Percentiles rank a stretch among this genome's conserved stretches.
Conservation (phyloP, 2,797 vertebrate genomes). For the Alectoris magna region DNA sequence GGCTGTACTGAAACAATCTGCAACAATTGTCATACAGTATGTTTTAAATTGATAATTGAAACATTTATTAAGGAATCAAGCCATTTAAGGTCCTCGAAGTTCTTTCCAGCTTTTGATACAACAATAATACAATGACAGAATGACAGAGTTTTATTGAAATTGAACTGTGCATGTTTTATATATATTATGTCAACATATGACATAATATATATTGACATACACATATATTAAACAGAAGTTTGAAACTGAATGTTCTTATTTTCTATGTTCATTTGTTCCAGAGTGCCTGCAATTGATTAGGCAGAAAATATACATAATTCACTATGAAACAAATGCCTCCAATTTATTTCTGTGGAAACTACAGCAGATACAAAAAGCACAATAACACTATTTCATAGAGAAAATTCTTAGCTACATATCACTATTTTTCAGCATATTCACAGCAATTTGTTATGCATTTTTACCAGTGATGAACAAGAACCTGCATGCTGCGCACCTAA, state of each 20-base stretch:
- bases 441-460: not conserved
- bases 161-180: not conserved
- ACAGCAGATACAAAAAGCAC: not conserved
- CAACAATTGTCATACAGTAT: slow-evolving; percentile 33
- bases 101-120: not conserved
- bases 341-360: not conserved
- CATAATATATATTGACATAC: not conserved
- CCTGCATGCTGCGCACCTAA: not conserved
- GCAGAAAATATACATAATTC: not conserved
- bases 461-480: not conserved
- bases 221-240: slow-evolving; percentile 1
- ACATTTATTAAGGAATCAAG: slow-evolving; percentile 20
- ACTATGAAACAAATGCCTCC: not conserved
- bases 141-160: not conserved
- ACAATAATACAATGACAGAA: not conserved
- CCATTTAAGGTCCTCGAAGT: not conserved
- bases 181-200: too few species aligned
- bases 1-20: slow-evolving; percentile 42
- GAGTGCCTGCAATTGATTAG: not conserved
- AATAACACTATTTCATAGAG: not conserved
- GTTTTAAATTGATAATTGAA: slow-evolving; percentile 37
- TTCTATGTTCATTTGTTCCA: not conserved
- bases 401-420: not conserved
- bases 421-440: not conserved
- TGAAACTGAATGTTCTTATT: not conserved